A percentile compares a stretch with the other conserved stretches of the same genome.
These are phyloP conservation scores for Drosophila helvetica DNA, from an alignment of 2,888 invertebrate genomes.

Conservation along the genomic window DNA sequence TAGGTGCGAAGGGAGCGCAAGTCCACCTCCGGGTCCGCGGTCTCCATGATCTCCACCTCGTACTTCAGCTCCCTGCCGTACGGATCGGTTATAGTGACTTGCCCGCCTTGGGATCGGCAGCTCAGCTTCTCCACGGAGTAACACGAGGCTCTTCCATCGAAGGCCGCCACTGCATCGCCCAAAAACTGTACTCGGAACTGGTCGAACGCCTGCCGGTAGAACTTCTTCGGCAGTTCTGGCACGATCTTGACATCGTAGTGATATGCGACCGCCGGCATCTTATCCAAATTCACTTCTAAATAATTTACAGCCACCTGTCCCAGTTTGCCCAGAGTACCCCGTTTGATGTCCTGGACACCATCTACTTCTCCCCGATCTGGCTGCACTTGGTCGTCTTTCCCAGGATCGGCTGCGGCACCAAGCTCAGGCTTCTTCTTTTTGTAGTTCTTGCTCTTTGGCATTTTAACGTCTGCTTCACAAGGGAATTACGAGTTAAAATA, in stretches of 20 bases:
- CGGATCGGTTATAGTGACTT: constrained; percentile 68
- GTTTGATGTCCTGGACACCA: constrained; percentile 38
- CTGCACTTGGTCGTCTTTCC: too few relatives aligned
- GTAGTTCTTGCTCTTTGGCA: too few relatives aligned
- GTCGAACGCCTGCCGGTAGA: constrained; percentile 85
- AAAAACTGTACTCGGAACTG: constrained; percentile 81
- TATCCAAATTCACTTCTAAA: constrained; percentile 85
- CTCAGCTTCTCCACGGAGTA: constrained; percentile 83
- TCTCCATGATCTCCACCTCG: constrained; percentile 72
- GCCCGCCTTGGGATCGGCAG: constrained; percentile 31
- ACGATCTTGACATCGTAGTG: constrained; percentile 93
- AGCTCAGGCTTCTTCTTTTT: too few relatives aligned
- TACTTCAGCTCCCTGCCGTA: constrained; percentile 58
- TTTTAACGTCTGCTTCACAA: too few relatives aligned
- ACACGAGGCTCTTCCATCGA: constrained; percentile 89
- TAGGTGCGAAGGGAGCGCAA: constrained; percentile 77
- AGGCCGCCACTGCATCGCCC: constrained; percentile 86
- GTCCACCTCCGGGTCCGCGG: constrained; percentile 66
- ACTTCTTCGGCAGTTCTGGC: constrained; percentile 88
- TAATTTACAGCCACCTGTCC: constrained; percentile 87
- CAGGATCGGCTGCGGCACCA: too few relatives aligned
- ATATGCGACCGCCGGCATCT: constrained; percentile 84
- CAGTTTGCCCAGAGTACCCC: constrained; percentile 82
- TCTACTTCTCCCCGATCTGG: too few relatives aligned
- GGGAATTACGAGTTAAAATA: too few relatives aligned